These are phyloP conservation scores for Platycheirus albimanus DNA, from an alignment of 2,888 invertebrate species.

Conservation along the genomic window DNA sequence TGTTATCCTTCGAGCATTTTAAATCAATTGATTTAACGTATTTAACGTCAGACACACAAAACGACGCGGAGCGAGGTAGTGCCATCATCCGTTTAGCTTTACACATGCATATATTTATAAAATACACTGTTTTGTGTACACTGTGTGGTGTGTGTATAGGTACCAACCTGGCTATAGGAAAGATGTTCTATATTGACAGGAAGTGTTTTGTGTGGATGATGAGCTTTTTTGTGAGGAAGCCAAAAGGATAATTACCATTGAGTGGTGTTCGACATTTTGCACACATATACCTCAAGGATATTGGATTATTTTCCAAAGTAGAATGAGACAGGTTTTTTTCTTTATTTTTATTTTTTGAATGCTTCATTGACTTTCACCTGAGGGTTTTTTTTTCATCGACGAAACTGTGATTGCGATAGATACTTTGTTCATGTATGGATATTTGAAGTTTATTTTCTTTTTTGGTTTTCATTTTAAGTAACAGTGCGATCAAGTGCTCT, in stretches of 20 bases:
- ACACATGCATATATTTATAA: constrained; percentile 3
- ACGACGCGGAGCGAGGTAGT: constrained; percentile 6
- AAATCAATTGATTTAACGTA: constrained; percentile 71
- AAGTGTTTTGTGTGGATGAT: constrained; percentile 62
- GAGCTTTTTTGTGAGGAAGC: constrained; percentile 52
- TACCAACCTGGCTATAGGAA: neutral
- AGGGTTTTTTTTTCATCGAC: constrained; percentile 15
- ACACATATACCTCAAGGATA: constrained; percentile 65
- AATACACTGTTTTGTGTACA: too few species aligned
- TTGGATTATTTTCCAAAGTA: constrained; percentile 58
- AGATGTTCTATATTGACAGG: constrained; percentile 35
- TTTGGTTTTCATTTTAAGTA: neutral
- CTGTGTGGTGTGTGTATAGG: neutral
- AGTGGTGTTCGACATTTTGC: constrained; percentile 66
- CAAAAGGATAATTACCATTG: constrained; percentile 67
- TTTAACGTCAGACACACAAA: constrained; percentile 58
- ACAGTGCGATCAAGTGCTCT: neutral
- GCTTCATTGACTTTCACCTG: constrained; percentile 46
- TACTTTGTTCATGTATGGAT: constrained; percentile 18
- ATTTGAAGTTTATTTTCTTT: constrained; percentile 11
- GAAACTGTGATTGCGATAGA: neutral
- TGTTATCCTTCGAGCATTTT: constrained; percentile 70
- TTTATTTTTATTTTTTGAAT: neutral
- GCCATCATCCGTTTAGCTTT: constrained; percentile 22
- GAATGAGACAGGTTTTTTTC: constrained; percentile 37